Percentiles rank a stretch among this genome's conserved stretches.
Evolutionary conservation across 2,888 invertebrate genomes (phyloP).

Genomic region (Eumacrocentrus americanus): DNA sequence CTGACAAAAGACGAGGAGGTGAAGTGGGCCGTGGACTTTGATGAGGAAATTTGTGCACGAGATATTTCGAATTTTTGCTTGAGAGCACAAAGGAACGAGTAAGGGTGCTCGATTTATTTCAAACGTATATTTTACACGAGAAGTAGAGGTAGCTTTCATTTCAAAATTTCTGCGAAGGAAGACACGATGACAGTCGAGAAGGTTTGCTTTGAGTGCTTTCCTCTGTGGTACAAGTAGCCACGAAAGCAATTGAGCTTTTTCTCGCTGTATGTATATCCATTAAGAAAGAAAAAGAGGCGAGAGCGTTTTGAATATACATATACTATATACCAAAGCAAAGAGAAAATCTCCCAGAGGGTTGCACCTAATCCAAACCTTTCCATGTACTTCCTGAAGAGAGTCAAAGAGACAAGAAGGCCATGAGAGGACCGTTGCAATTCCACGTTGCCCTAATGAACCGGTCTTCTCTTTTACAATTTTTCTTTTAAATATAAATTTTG

Average conservation of each 20-base stretch:
- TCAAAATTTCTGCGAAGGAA: not conserved
- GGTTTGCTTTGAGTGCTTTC: not conserved
- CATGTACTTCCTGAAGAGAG: not conserved
- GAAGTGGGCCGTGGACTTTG: constrained; percentile 23
- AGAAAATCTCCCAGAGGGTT: not conserved
- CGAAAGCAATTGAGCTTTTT: not conserved
- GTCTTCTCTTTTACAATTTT: not conserved
- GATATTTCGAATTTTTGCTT: not conserved
- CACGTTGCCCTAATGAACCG: not conserved
- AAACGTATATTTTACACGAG: not conserved
- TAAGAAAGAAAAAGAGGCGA: no score
- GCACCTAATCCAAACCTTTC: not conserved
- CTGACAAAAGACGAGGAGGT: constrained; percentile 27
- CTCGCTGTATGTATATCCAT: no score
- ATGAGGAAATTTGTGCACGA: not conserved
- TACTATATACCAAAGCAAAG: not conserved
- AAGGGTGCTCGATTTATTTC: not conserved
- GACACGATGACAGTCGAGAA: not conserved
- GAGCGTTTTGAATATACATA: not conserved
- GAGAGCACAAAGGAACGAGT: not conserved
- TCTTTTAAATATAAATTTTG: no score
- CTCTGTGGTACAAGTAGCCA: not conserved
- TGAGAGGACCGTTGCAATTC: not conserved
- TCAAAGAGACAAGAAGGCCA: not conserved
- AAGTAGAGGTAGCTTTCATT: not conserved